Percentiles rank a stretch among this genome's conserved stretches.
Evolutionary conservation across 1,140 invertebrate genomes (phyloP).

Genomic region (Drosophila nannoptera): DNA sequence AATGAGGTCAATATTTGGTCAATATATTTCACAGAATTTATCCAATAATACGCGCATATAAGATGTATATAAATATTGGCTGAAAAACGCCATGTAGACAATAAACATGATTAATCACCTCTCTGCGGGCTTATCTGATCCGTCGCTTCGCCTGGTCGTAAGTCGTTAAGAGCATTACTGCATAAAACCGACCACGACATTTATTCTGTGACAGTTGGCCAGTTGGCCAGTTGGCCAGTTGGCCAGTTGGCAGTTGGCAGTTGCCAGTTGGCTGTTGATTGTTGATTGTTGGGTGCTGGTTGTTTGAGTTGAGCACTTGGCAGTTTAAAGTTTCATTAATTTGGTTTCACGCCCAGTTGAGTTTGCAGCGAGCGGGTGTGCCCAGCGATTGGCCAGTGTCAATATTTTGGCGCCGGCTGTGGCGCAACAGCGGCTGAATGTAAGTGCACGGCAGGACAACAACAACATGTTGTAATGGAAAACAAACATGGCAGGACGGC

Average conservation of each 20-base stretch:
- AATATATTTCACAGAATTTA: neutral
- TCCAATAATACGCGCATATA: neutral
- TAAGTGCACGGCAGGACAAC: constrained; percentile 27
- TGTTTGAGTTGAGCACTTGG: constrained; percentile 8
- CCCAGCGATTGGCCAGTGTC: constrained; percentile 35
- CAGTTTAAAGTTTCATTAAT: constrained; percentile 52
- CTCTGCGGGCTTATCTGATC: constrained; percentile 28
- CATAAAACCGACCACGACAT: constrained; percentile 8
- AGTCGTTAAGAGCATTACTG: constrained; percentile 2
- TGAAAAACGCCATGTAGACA: neutral
- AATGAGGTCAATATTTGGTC: neutral
- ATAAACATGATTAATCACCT: constrained; percentile 11
- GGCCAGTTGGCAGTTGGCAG: constrained; percentile 17
- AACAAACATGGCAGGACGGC: constrained; percentile 26
- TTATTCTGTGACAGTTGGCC: constrained; percentile 15
- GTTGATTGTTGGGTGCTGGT: neutral
- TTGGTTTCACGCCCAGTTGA: constrained; percentile 26
- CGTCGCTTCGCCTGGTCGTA: constrained; percentile 2
- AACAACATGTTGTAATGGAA: constrained; percentile 52
- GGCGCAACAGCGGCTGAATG: constrained; percentile 13
- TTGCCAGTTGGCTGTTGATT: constrained; percentile 15
- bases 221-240: too few species aligned
- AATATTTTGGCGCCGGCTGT: constrained; percentile 48
- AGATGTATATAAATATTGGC: neutral
- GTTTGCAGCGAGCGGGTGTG: constrained; percentile 12